Evolutionary conservation across 2,797 vertebrate genomes (phyloP).

Genomic region (Xyrichtys novacula): DNA sequence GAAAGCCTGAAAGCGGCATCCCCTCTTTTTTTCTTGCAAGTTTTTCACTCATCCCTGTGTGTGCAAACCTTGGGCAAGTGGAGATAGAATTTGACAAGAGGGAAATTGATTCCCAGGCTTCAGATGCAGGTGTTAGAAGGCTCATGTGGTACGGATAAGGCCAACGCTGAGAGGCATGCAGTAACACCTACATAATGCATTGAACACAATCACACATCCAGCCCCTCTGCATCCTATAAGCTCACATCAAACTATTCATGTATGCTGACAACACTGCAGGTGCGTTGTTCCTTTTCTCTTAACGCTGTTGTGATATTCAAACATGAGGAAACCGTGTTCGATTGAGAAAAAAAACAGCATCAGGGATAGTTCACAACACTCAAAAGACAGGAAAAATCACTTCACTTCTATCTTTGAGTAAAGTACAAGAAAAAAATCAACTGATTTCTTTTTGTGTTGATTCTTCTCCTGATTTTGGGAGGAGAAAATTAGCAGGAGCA

Average conservation of each 20-base stretch:
- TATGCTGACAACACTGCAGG: constrained; percentile 7
- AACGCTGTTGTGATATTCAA: constrained; percentile 23
- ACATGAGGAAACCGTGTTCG: constrained; percentile 10
- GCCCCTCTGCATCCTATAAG: constrained; percentile 16
- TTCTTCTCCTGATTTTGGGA: constrained; percentile 18
- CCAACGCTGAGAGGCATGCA: constrained; percentile 41
- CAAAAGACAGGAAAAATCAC: constrained; percentile 14
- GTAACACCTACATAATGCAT: constrained; percentile 61
- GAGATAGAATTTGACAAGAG: constrained; percentile 71
- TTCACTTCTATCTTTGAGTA: constrained; percentile 11
- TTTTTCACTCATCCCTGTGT: constrained; percentile 61
- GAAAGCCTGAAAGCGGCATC: constrained; percentile 37
- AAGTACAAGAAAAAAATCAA: neutral
- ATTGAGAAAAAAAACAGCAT: constrained; percentile 6
- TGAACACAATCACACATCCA: constrained; percentile 20
- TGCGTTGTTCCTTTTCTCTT: constrained; percentile 13
- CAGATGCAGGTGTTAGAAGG: constrained; percentile 64
- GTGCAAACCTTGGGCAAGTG: constrained; percentile 58
- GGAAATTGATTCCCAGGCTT: constrained; percentile 73
- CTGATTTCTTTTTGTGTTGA: constrained; percentile 26
- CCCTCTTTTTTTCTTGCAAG: constrained; percentile 52
- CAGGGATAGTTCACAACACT: constrained; percentile 30
- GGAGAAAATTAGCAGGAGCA: constrained; percentile 58
- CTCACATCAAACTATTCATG: constrained; percentile 22
- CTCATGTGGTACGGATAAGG: constrained; percentile 39